Base-by-base conservation (phyloP, 2,797 vertebrate species). In the Pantherophis vulpinus region DNA sequence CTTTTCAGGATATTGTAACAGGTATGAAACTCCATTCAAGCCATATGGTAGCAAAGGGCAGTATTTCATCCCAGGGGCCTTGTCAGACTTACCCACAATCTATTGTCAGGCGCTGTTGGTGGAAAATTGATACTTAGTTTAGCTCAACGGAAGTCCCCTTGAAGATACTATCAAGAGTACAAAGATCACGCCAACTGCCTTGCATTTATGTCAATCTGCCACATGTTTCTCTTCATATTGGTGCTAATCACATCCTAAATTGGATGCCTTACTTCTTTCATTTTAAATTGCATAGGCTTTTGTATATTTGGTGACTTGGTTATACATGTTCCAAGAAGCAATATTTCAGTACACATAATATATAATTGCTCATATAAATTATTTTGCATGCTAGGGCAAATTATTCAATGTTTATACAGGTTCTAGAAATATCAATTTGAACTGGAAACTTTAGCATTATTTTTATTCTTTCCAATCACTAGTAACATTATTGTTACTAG, bases 61-160 rank as follows among this genome's bases (percentile, higher is more conserved):
- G 93, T 12, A 42, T 18, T 93, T 93, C 92, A 96, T 98, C 98
- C 97, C 97, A 94, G 93, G 97, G 97, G 97, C 93, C 97, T 97
- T 97, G 97, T 98, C 96, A 96, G 95, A 94, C 86, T 97, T 97
- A 93, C 97, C 97, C 97, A 96, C 98, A 98, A 98, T 97, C 97
- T 98, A 97, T 97, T 97, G 96, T 97, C 93, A 94, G 96, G 94
- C 95, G 95, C 97, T 97, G 97, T 95, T 96, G 96, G 94, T 96
- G 97, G 97, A 98, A 98, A 98, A 89, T 42, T 95, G 98, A 98
- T 96, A 97, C 96, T 97, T 94, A 95, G 96, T 97, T 97, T 94
- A 96, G 95, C n/a, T 91, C 63, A 96, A 96, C 96, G 96, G 93
- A 96, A 95, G 92, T 89, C 93, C 88, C 60, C 94, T 94, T 91